A percentile compares a stretch with the other conserved stretches of the same genome.
Conservation (phyloP, 2,113 vertebrate species). For the Formicarius rufipectus region DNA sequence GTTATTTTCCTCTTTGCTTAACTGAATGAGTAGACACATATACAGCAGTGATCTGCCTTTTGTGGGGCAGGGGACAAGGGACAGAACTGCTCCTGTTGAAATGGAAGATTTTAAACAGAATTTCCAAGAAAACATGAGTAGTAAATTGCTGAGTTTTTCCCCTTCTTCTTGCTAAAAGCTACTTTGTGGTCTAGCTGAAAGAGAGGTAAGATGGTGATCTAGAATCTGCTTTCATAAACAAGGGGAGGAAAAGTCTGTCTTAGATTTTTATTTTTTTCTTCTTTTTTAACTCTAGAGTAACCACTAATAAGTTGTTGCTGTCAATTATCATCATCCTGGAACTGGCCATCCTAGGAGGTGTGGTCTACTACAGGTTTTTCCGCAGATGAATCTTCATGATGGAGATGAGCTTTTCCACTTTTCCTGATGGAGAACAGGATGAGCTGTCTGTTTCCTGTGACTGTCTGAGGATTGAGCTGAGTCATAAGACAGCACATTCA, state of each 20-base stretch:
- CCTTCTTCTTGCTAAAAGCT: background rate
- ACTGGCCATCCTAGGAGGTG: constrained; percentile 86
- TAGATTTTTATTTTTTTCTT: background rate
- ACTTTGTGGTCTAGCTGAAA: background rate
- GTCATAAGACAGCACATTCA: background rate
- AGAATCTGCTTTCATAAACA: background rate
- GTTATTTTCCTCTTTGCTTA: background rate
- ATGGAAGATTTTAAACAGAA: background rate
- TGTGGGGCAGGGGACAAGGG: background rate
- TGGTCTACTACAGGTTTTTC: constrained; percentile 95
- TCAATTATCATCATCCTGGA: constrained; percentile 91
- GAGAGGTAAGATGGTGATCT: background rate
- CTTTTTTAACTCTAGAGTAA: constrained; percentile 73
- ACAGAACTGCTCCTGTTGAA: background rate
- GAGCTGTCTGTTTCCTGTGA: background rate
- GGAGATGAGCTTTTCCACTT: background rate
- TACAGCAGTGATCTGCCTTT: background rate
- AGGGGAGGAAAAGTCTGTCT: background rate
- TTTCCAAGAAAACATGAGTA: background rate
- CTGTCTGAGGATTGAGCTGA: background rate
- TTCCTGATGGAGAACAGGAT: background rate
- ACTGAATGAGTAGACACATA: background rate
- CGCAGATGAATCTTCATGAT: constrained; percentile 47
- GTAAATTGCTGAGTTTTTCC: background rate
- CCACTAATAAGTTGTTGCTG: constrained; percentile 93